These are phyloP conservation scores for Pseudobourletiella spinata DNA, from an alignment of 1,140 invertebrate species.

Conservation along the genomic window DNA sequence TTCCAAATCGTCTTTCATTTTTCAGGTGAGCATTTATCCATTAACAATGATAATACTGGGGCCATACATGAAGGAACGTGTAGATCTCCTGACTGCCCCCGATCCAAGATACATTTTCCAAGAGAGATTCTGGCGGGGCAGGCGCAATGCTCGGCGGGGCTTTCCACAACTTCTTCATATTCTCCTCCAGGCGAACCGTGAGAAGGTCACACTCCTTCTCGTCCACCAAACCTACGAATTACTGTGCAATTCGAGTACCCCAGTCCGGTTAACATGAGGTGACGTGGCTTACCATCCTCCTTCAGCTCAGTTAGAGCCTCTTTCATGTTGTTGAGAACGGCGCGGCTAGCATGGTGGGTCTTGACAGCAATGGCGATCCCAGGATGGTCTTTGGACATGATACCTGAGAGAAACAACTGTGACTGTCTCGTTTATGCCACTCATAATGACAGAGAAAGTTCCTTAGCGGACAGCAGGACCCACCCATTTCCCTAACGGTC, in stretches of 20 bases:
- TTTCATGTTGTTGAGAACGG: conserved; percentile 43
- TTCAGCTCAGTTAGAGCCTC: conserved; percentile 40
- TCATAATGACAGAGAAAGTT: no score
- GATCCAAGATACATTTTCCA: conserved; percentile 24
- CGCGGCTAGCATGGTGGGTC: conserved; percentile 44
- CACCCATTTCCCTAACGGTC: conserved; percentile 27
- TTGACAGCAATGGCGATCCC: conserved; percentile 45
- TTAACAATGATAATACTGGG: no score
- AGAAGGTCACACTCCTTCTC: conserved; percentile 29
- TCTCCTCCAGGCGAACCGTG: conserved; percentile 17
- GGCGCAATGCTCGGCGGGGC: conserved; percentile 22
- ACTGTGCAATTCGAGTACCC: no score
- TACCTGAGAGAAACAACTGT: no score
- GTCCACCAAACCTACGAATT: conserved; percentile 20
- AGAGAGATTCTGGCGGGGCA: conserved; percentile 1
- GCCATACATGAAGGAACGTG: not conserved
- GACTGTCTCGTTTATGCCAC: no score
- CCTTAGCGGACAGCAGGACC: no score
- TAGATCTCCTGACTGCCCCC: not conserved
- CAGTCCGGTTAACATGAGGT: no score
- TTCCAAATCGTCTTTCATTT: not conserved
- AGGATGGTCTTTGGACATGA: conserved; percentile 42
- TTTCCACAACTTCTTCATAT: conserved; percentile 32
- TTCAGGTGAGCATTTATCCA: not conserved
- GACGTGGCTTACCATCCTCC: conserved; percentile 40